Evolutionary conservation across 2,113 vertebrate species (phyloP), one percentile per base, ranked within the genome.

Genomic region (Trogon surrucura): DNA sequence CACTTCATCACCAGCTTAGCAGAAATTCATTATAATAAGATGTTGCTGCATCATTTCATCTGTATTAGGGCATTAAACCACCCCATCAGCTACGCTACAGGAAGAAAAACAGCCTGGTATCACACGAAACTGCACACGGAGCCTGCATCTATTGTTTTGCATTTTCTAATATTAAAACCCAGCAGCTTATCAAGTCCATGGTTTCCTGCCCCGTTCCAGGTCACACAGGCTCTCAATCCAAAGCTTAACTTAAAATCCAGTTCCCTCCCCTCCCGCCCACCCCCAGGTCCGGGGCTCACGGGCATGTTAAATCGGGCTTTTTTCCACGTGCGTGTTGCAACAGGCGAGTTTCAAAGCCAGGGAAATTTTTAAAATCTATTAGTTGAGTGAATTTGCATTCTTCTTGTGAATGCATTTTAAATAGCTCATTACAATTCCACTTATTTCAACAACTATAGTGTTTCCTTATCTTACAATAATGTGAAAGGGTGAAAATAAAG

Each of bases 251-350:
- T 3, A 80, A n/a, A 41, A 41, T 41, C 41, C 41, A 11, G 41
- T 8, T 50, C 58, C n/a, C 62, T 79, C 25, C 78, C 78, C 34
- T 48, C 56, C 67, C 92, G 32, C 64, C 80, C 82, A 45, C 48
- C 29, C 65, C 17, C 38, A 66, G 75, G 77, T 92, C 84, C 91
- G 86, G 83, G 94, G 86, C 86, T 91, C 41, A 53, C 7, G 70
- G 51, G 73, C 95, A 96, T 84, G 93, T 96, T 95, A 96, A 95
- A 97, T 57, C 19, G 48, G 45, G 94, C 94, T 95, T 88, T 79
- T 41, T 78, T 29, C 80, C 60, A 80, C 1, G 13, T 20, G 38
- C 77, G 0, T 25, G 86, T 74, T 89, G 73, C 77, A 89, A 87
- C 88, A 95, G 48, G 41, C 86, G 53, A 74, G n/a, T 64, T 89